phyloP scores from a whole-genome alignment of 2,888 invertebrate genomes.

The Latrodectus hesperus region DNA sequence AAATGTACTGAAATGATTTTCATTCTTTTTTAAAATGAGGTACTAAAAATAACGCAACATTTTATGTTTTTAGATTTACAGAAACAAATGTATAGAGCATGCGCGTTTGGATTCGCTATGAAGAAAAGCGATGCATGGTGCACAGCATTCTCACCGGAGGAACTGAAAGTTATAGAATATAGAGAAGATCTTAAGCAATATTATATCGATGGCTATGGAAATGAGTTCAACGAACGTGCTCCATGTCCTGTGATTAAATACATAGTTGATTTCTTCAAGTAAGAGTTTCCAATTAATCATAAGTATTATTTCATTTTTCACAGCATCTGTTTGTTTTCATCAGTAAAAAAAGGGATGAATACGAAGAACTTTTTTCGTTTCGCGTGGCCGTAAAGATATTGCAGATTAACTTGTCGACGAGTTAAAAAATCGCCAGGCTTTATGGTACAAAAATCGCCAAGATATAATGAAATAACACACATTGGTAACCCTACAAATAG shows the following conservation, averaged over 20 bases:
- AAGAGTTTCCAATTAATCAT: constrained; percentile 6
- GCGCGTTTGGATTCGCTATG: constrained; percentile 74
- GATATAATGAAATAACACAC: too few relatives aligned
- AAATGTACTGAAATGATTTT: background rate
- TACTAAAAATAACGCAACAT: background rate
- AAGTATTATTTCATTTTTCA: too few relatives aligned
- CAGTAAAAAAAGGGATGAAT: too few relatives aligned
- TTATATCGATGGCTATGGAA: constrained; percentile 75
- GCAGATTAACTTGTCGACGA: too few relatives aligned
- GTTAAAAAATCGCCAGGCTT: too few relatives aligned
- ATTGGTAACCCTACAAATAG: too few relatives aligned
- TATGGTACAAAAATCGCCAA: too few relatives aligned
- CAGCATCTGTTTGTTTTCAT: too few relatives aligned
- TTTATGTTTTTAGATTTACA: constrained; percentile 26
- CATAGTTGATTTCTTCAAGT: constrained; percentile 72
- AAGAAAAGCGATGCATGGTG: constrained; percentile 74
- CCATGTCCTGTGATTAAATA: constrained; percentile 75
- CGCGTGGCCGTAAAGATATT: too few relatives aligned
- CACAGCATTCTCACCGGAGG: constrained; percentile 73
- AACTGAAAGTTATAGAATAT: constrained; percentile 74
- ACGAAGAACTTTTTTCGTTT: too few relatives aligned
- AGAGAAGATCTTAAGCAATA: constrained; percentile 75
- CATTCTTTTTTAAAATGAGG: background rate
- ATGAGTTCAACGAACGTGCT: constrained; percentile 74
- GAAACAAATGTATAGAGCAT: constrained; percentile 72